These are phyloP conservation scores for Neopelma chrysocephalum DNA, from an alignment of 2,797 vertebrate genomes.

Conservation along the genomic window DNA sequence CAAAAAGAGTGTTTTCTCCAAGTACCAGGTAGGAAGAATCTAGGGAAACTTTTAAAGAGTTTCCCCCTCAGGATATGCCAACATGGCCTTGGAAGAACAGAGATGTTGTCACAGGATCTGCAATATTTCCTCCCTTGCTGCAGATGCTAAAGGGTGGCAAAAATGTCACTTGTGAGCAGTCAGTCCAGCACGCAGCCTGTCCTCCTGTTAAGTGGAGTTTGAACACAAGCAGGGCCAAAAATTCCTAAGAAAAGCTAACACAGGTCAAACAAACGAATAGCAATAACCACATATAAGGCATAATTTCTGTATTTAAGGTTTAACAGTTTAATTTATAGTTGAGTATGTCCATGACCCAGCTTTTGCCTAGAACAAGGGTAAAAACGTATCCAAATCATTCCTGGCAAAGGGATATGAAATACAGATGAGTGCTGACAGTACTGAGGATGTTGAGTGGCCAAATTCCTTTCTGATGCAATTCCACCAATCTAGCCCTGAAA, in stretches of 20 bases:
- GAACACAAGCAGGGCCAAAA: not conserved
- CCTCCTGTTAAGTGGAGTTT: not conserved
- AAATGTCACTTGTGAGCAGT: not conserved
- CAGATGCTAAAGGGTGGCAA: not conserved
- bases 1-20: not conserved
- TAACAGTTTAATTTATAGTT: not conserved
- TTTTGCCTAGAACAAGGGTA: not conserved
- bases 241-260: not conserved
- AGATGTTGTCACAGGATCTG: not conserved
- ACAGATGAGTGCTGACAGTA: rapidly evolving
- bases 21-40: not conserved
- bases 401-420: not conserved
- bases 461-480: not conserved
- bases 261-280: not conserved
- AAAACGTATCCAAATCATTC: not conserved
- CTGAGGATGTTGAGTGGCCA: not conserved
- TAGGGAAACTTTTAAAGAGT: not conserved
- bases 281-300: not conserved
- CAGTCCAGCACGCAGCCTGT: not conserved
- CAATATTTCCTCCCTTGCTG: not conserved
- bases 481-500: not conserved
- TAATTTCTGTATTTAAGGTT: not conserved
- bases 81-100: not conserved
- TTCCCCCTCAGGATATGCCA: not conserved
- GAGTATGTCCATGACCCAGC: not conserved